Base-by-base conservation (phyloP, 2,113 vertebrate genomes). In the Apodemus sylvaticus region DNA sequence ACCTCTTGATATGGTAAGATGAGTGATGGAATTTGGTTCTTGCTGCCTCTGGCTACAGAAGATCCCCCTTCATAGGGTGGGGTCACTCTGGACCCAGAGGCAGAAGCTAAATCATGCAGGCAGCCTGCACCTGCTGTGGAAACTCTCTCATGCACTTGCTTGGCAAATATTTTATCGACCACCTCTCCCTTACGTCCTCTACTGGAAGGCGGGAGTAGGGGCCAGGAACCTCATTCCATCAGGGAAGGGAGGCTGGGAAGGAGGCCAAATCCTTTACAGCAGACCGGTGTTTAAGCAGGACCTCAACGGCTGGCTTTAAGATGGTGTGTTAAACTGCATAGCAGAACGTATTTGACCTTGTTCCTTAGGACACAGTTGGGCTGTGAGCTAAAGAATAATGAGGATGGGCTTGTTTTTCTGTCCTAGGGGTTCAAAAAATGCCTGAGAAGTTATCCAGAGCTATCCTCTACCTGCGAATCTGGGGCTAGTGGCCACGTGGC, bases 231-330 rank as follows among this genome's bases (percentile, higher is more conserved):
- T 92, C 78, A 83, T 95, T 95, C 78, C 89, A 81, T 86, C 83
- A 39, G 94, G 88, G 81, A 71, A 97, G 62, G 94, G 90, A 91
- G 91, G 92, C 97, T 96, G 96, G 97, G 97, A 97, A 96, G 22
- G 86, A 71, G 88, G 97, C 97, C 96, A 98, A 96, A 68, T 86
- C 62, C 94, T 92, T 96, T 86, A 94, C 93, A 93, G 94, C 93
- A 60, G 81, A 17, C 62, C 89, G 94, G 89, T 94, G 95, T 96
- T 97, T 96, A 94, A 95, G 95, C 86, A 95, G 93, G 1, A 89
- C 97, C 89, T 62, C 58, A 68, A 78, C 3, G 55, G 90, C 81
- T 0, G 66, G n/a, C 66, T 89, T 62, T 88, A 70, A 77, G 86
- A 94, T 39, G 91, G 60, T 62, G 96, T 94, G 95, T 96, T 97